These are phyloP conservation scores for Rhinophrynus dorsalis DNA, from an alignment of 2,797 vertebrate species.

Conservation along the genomic window DNA sequence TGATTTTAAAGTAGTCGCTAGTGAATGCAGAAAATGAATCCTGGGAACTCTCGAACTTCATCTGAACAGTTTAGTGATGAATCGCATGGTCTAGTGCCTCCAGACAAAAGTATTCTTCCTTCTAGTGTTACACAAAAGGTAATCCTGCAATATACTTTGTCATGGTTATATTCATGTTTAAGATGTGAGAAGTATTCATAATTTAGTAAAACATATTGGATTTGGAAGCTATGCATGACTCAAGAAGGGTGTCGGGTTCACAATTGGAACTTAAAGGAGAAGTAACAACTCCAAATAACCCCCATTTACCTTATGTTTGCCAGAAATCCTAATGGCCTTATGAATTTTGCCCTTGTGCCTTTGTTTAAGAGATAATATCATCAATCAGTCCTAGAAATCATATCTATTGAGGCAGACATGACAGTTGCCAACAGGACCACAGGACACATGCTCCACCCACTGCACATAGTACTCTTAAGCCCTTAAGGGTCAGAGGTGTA, in stretches of 20 bases:
- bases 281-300: too few relatives aligned
- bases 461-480: too few relatives aligned
- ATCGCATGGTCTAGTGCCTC: slow-evolving; percentile 43
- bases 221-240: not conserved
- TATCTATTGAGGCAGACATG: too few relatives aligned
- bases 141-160: slow-evolving; percentile 41
- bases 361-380: too few relatives aligned
- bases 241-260: not conserved
- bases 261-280: not conserved
- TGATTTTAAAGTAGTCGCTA: slow-evolving; percentile 3
- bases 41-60: slow-evolving; percentile 25
- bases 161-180: slow-evolving; percentile 41
- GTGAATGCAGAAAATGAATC: slow-evolving; percentile 30
- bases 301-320: too few relatives aligned
- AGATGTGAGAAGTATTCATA: slow-evolving; percentile 39
- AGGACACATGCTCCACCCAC: too few relatives aligned
- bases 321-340: too few relatives aligned
- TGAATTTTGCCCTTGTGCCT: too few relatives aligned
- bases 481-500: too few relatives aligned
- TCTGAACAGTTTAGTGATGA: slow-evolving; percentile 28
- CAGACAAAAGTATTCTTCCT: slow-evolving; percentile 38
- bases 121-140: slow-evolving; percentile 44
- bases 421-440: too few relatives aligned
- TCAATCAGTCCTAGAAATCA: too few relatives aligned
- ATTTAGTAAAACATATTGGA: slow-evolving; percentile 15